phyloP scores from a whole-genome alignment of 2,113 vertebrate species.

The Caranx melampygus region DNA sequence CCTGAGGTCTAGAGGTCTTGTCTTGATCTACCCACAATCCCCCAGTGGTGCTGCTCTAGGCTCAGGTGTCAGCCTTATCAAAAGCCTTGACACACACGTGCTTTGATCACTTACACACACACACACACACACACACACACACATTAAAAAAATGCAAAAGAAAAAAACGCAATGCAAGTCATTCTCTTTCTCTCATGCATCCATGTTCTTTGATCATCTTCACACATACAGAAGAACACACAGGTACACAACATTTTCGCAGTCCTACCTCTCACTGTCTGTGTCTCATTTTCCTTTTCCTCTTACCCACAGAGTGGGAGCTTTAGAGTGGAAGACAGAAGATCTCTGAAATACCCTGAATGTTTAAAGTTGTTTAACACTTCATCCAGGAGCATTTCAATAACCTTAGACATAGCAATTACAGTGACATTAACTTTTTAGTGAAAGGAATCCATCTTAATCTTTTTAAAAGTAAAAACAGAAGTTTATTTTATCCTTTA shows the following conservation, averaged over 20 bases:
- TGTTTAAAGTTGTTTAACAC: conserved; percentile 34
- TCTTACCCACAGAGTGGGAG: conserved; percentile 4
- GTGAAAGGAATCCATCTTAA: conserved; percentile 4
- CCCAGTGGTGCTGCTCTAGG: conserved; percentile 66
- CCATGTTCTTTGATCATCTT: conserved; percentile 73
- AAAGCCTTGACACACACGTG: conserved; percentile 63
- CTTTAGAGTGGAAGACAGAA: conserved; percentile 17
- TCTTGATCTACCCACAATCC: conserved; percentile 78
- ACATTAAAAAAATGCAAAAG: conserved; percentile 48
- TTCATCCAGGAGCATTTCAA: conserved; percentile 22
- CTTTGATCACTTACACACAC: conserved; percentile 74
- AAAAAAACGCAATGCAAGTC: conserved; percentile 52
- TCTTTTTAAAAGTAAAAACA: too few relatives aligned
- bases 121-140: conserved; percentile 41
- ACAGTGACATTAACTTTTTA: conserved; percentile 1
- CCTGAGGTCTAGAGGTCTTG: conserved; percentile 70
- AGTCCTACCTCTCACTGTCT: conserved; percentile 47
- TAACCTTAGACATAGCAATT: conserved; percentile 21
- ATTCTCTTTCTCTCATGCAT: conserved; percentile 57
- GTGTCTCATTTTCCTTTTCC: conserved; percentile 36
- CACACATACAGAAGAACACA: conserved; percentile 23
- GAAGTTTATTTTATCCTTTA: background rate
- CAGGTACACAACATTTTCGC: conserved; percentile 44
- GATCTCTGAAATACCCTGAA: conserved; percentile 43
- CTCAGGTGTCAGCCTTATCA: conserved; percentile 73